phyloP scores from a whole-genome alignment of 1,140 invertebrate species.

The Luehdorfia chinensis region DNA sequence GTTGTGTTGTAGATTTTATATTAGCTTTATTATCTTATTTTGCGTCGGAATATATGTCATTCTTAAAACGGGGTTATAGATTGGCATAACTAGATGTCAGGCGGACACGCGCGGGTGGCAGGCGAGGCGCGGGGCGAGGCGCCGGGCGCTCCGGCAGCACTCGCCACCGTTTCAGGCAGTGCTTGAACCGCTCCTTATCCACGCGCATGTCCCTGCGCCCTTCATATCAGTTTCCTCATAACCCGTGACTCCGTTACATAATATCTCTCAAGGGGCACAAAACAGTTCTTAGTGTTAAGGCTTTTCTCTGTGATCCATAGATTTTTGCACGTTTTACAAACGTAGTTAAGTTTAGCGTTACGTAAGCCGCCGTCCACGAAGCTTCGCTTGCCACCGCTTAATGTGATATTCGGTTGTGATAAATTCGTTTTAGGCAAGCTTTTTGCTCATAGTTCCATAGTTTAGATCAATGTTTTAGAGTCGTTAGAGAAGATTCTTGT shows the following conservation, averaged over 20 bases:
- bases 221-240: slow-evolving; percentile 49
- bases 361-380: slow-evolving; percentile 73
- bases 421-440: slow-evolving; percentile 65
- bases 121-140: slow-evolving; percentile 27
- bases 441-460: slow-evolving; percentile 59
- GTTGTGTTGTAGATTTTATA: too few species aligned
- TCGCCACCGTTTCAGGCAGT: slow-evolving; percentile 47
- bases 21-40: too few species aligned
- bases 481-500: slow-evolving; percentile 22
- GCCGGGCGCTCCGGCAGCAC: slow-evolving; percentile 22
- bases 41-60: too few species aligned
- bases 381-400: slow-evolving; percentile 72
- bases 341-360: slow-evolving; percentile 63
- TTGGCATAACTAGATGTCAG: background rate
- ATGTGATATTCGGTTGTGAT: slow-evolving; percentile 77
- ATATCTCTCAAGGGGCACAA: slow-evolving; percentile 46
- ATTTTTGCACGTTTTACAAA: slow-evolving; percentile 72
- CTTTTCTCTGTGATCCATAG: slow-evolving; percentile 71
- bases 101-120: slow-evolving; percentile 25
- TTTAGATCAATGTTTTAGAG: slow-evolving; percentile 24
- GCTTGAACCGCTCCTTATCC: slow-evolving; percentile 64
- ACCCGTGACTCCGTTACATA: slow-evolving; percentile 67
- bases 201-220: slow-evolving; percentile 63
- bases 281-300: slow-evolving; percentile 66
- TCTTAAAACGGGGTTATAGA: slow-evolving; percentile 15